These are phyloP conservation scores for Bacillus rossius DNA, from an alignment of 1,140 invertebrate genomes.

Conservation along the genomic window DNA sequence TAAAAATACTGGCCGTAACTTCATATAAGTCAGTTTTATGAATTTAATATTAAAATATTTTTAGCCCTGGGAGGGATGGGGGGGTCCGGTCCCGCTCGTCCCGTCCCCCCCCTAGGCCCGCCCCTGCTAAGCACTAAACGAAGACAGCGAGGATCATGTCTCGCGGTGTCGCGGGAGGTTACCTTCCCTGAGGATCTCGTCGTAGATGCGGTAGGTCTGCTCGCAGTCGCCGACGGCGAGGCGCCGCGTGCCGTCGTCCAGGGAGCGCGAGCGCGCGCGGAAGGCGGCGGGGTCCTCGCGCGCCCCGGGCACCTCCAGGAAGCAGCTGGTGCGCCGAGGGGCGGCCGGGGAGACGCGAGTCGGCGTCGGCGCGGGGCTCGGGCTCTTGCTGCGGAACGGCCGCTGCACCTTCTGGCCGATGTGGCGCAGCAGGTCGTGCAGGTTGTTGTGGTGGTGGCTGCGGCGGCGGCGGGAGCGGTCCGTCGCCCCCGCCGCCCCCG, in stretches of 20 bases:
- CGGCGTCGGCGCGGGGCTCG: conserved; percentile 47
- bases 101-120: no score
- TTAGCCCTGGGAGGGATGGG: no score
- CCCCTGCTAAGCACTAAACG: no score
- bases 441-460: conserved; percentile 28
- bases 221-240: conserved; percentile 59
- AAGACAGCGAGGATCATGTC: no score
- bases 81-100: no score
- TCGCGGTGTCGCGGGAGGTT: no score
- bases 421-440: conserved; percentile 65
- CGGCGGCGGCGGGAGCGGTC: background rate
- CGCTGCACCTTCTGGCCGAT: conserved; percentile 62
- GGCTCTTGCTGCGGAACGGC: conserved; percentile 29
- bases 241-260: conserved; percentile 52
- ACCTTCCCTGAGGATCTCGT: conserved; percentile 76
- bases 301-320: conserved; percentile 16
- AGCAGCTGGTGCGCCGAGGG: conserved; percentile 28
- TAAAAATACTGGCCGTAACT: no score
- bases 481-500: background rate
- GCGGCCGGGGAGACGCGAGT: conserved; percentile 42
- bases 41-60: no score
- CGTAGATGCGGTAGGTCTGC: conserved; percentile 73
- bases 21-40: no score
- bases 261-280: conserved; percentile 65
- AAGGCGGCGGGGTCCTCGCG: conserved; percentile 55